Evolutionary conservation across 2,888 invertebrate genomes (phyloP).

Genomic region (Phymatocera aterrima): DNA sequence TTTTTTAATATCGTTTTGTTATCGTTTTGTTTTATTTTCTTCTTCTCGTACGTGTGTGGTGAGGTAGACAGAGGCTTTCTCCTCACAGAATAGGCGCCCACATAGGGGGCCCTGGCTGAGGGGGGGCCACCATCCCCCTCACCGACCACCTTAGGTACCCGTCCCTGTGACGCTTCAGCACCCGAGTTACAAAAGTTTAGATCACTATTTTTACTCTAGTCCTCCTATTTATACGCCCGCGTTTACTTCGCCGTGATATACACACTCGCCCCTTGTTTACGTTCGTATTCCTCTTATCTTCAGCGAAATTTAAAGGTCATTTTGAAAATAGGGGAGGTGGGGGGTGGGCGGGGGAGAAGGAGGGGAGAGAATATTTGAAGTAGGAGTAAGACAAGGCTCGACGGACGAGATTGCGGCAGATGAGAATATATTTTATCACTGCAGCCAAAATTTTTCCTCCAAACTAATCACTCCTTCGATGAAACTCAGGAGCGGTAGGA

Average conservation of each 20-base stretch:
- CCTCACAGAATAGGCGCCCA: conserved; percentile 65
- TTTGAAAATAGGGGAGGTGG: conserved; percentile 36
- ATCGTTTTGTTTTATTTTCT: neutral
- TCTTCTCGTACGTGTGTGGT: conserved; percentile 49
- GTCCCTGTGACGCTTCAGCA: neutral
- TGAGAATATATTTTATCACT: neutral
- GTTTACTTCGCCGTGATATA: neutral
- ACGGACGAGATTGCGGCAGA: neutral
- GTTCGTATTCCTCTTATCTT: conserved; percentile 46
- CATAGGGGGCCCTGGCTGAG: conserved; percentile 65
- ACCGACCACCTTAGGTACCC: conserved; percentile 38
- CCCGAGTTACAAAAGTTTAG: conserved; percentile 10
- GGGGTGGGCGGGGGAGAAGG: neutral
- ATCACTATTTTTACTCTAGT: conserved; percentile 45
- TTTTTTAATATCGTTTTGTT: no score
- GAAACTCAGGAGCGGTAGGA: no score
- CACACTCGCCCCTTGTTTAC: neutral
- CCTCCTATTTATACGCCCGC: neutral
- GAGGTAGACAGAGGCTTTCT: conserved; percentile 58
- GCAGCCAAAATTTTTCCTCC: neutral
- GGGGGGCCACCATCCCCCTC: conserved; percentile 65
- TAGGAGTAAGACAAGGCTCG: neutral
- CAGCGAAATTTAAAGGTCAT: conserved; percentile 64
- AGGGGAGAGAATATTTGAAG: no score
- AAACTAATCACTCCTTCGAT: neutral